These are phyloP conservation scores for Ictalurus furcatus DNA, from an alignment of 2,113 vertebrate genomes.

Conservation along the genomic window DNA sequence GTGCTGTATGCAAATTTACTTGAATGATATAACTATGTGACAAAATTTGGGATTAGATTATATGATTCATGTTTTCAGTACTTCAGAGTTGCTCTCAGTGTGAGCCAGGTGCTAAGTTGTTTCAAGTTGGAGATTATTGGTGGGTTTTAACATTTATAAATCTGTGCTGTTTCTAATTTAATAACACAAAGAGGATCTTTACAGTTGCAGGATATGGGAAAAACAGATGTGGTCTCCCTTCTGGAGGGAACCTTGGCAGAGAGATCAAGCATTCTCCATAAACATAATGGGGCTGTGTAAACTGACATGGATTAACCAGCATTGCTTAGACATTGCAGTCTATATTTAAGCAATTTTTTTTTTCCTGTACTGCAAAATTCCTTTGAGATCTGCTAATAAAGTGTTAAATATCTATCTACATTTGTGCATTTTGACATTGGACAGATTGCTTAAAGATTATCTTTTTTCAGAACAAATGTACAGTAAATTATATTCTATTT, in stretches of 20 bases:
- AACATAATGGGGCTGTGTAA: conserved; percentile 11
- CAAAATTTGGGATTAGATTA: conserved; percentile 5
- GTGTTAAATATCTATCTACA: conserved; percentile 26
- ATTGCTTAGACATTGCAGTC: conserved; percentile 33
- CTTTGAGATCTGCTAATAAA: conserved; percentile 45
- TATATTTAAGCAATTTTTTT: conserved; percentile 40
- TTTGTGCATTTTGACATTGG: conserved; percentile 30
- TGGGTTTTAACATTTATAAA: conserved; percentile 59
- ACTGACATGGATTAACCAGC: conserved; percentile 40
- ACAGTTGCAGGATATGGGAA: conserved; percentile 61
- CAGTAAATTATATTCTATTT: background rate
- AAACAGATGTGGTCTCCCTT: conserved; percentile 69
- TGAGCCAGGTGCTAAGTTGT: conserved; percentile 52
- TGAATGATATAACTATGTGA: background rate
- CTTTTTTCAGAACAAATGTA: conserved; percentile 14
- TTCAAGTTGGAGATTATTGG: conserved; percentile 62
- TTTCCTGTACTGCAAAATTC: conserved; percentile 36
- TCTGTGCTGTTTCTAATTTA: conserved; percentile 64
- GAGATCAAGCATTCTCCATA: conserved; percentile 53
- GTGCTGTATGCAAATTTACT: conserved; percentile 44
- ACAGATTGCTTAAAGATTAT: conserved; percentile 31
- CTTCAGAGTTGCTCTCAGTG: conserved; percentile 4
- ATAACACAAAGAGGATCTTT: conserved; percentile 60
- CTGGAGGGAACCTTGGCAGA: conserved; percentile 62
- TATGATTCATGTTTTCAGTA: conserved; percentile 10